Evolutionary conservation across 53 echinoderm and acorn worm genomes (phyloP).

Genomic region (Holothuria scabra): DNA sequence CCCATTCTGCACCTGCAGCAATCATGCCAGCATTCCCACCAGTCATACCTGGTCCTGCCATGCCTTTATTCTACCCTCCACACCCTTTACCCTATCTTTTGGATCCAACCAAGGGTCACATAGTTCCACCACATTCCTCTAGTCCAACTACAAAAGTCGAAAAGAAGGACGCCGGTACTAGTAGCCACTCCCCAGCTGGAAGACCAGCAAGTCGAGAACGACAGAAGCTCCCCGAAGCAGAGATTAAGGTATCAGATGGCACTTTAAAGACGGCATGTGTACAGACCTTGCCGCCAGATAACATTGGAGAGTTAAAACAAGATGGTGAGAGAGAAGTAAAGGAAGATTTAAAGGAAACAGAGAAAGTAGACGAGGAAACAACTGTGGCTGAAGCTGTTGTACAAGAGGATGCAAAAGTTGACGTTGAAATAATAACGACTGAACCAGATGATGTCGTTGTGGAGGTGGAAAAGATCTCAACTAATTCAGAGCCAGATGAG

Average conservation of each 20-base stretch:
- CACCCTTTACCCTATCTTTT: slow-evolving; percentile 82
- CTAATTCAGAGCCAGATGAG: neutral
- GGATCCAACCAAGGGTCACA: slow-evolving; percentile 54
- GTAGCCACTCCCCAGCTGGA: slow-evolving; percentile 46
- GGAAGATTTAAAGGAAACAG: neutral
- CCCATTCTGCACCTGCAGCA: neutral
- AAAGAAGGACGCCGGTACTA: slow-evolving; percentile 68
- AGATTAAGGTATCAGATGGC: neutral
- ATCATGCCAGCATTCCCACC: slow-evolving; percentile 45
- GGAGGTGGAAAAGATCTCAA: neutral
- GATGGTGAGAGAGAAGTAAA: neutral
- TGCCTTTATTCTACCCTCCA: slow-evolving; percentile 87
- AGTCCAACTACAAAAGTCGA: slow-evolving; percentile 42
- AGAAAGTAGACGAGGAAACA: neutral
- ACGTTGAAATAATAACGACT: neutral
- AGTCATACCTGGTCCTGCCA: slow-evolving; percentile 62
- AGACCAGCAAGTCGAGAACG: slow-evolving; percentile 12
- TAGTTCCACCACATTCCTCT: slow-evolving; percentile 43
- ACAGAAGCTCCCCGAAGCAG: neutral
- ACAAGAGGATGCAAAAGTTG: slow-evolving; percentile 1
- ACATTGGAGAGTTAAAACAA: slow-evolving; percentile 48
- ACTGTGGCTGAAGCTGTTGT: neutral
- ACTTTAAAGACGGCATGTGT: slow-evolving; percentile 87
- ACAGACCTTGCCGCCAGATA: slow-evolving; percentile 80
- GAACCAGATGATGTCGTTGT: neutral